These are phyloP conservation scores for Eudasyphora cyanicolor DNA, from an alignment of 2,888 invertebrate species.

Conservation along the genomic window DNA sequence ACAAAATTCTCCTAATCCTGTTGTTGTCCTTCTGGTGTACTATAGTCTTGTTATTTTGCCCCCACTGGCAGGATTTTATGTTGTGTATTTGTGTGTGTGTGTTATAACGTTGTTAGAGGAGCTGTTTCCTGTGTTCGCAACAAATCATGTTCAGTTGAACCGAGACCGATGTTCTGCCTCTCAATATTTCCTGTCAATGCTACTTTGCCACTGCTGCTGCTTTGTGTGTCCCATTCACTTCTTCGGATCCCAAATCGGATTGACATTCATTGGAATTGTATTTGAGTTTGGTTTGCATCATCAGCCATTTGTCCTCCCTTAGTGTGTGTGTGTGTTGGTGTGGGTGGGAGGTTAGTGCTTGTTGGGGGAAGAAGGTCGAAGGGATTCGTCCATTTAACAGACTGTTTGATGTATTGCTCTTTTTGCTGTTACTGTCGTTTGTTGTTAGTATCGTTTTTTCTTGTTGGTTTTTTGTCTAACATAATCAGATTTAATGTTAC, in stretches of 20 bases:
- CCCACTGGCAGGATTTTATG: background rate
- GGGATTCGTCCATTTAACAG: conserved; percentile 1
- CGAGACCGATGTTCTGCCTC: conserved; percentile 33
- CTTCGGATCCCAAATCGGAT: conserved; percentile 38
- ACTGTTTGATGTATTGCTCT: conserved; percentile 9
- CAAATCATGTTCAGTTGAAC: conserved; percentile 47
- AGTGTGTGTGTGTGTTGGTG: background rate
- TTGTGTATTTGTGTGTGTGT: conserved; percentile 24
- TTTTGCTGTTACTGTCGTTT: conserved; percentile 4
- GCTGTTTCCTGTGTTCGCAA: conserved; percentile 57
- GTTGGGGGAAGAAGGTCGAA: background rate
- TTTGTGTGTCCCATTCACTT: background rate
- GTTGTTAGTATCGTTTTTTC: background rate
- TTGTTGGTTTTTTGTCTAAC: conserved; percentile 30
- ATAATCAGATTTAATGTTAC: conserved; percentile 62
- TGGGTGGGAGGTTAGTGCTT: background rate
- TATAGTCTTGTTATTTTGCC: conserved; percentile 1
- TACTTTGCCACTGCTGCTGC: conserved; percentile 20
- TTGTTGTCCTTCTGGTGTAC: conserved; percentile 8
- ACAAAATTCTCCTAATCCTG: conserved; percentile 26
- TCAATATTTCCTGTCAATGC: conserved; percentile 55
- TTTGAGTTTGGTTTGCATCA: conserved; percentile 70
- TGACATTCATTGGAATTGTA: conserved; percentile 61
- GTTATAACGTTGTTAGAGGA: conserved; percentile 44
- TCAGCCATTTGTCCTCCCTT: conserved; percentile 38